Base-by-base conservation (phyloP, 2,888 invertebrate species). In the Clostera curtula region DNA sequence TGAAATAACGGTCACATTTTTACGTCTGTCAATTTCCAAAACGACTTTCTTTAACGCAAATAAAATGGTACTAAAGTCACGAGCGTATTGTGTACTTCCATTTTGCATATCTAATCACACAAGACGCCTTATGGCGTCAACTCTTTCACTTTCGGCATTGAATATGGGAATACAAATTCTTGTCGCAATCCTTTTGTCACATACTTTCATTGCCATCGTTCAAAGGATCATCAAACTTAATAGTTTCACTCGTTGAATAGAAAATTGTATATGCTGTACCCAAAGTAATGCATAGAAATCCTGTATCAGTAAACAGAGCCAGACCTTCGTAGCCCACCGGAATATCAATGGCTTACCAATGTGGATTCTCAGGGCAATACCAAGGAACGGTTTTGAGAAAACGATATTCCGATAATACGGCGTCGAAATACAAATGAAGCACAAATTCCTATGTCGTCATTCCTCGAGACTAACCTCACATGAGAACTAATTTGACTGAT, bases 381-480 rank as follows among this genome's bases (percentile, higher is more conserved):
- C 67, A 69, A 70, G 61, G 66, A 75, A 77, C 76, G 67, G 74
- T 80, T 79, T 80, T 74, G 58, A 76, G 79, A 79, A 79, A 72
- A 80, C 76, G 67, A 72, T 79, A 77, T 79, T 72, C 75, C 64
- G 52, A 73, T 71, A 62, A 39, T 47, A 69, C 69, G 71, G 56
- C 42, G 28, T 49, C 56, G 39, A 64, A 72, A 73, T 82, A 67
- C 64, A 59, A 71, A 80, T 72, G 57, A 43, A 32, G 26, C 29
- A 63, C 62, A 56, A 74, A 79, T 80, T 73, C 79, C 73, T 58
- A 54, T 57, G 64, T 36, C 53, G 61, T 68, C 67, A 67, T 66
- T 64, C 53, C 60, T 66, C 57, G 65, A 69, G n/a, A n/a, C n/a
- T n/a, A 69, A 59, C 58, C 63, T 66, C 56, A 61, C 68, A 65